These are phyloP conservation scores for Dusona sp. DNA, from an alignment of 2,888 invertebrate genomes.

Conservation along the genomic window DNA sequence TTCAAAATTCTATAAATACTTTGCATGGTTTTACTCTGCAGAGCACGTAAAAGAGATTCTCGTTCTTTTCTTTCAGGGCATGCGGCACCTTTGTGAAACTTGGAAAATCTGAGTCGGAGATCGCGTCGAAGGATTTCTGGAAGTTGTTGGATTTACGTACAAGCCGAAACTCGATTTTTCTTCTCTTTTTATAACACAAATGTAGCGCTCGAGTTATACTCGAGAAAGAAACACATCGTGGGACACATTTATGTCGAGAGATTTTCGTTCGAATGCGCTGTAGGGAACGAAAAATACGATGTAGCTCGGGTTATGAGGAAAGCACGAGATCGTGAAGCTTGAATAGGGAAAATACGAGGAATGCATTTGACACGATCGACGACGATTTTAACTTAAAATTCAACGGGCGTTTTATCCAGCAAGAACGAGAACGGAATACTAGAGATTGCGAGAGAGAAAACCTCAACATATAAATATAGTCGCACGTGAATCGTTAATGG, in stretches of 20 bases:
- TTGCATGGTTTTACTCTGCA: background rate
- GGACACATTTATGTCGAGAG: slow-evolving; percentile 39
- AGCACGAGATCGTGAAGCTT: slow-evolving; percentile 50
- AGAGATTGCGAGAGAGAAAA: slow-evolving; percentile 21
- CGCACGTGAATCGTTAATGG: slow-evolving; percentile 56
- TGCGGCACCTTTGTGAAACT: slow-evolving; percentile 29
- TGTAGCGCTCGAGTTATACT: slow-evolving; percentile 17
- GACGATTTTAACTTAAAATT: slow-evolving; percentile 65
- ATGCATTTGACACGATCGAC: slow-evolving; percentile 69
- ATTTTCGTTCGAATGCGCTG: slow-evolving; percentile 56
- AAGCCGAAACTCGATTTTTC: slow-evolving; percentile 38
- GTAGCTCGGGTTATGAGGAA: slow-evolving; percentile 59
- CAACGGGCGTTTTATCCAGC: slow-evolving; percentile 59
- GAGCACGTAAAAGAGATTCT: slow-evolving; percentile 19
- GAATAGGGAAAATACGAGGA: slow-evolving; percentile 60
- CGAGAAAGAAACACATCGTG: slow-evolving; percentile 18
- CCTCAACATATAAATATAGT: background rate
- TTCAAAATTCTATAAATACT: slow-evolving; percentile 1
- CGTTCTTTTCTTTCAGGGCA: slow-evolving; percentile 4
- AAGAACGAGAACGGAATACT: slow-evolving; percentile 65
- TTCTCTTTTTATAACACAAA: slow-evolving; percentile 34
- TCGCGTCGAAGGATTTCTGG: slow-evolving; percentile 43
- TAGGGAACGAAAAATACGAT: slow-evolving; percentile 62
- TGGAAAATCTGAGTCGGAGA: slow-evolving; percentile 46
- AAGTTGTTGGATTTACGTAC: slow-evolving; percentile 42